Evolutionary conservation across 2,888 invertebrate species (phyloP).

Genomic region (Pseudococcus longispinus): DNA sequence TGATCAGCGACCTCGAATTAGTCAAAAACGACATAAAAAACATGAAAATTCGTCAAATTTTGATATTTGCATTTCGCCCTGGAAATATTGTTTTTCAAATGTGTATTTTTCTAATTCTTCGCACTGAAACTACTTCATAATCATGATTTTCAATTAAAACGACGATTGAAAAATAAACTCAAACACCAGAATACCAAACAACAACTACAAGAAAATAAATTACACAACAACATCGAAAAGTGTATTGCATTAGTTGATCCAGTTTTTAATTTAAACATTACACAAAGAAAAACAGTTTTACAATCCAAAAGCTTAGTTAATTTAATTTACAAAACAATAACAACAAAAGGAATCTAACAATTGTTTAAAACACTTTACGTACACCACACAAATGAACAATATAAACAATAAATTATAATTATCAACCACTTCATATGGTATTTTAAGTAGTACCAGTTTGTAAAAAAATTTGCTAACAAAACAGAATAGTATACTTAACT

Average conservation of each 20-base stretch:
- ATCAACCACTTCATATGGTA: background rate
- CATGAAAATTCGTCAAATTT: too few species aligned
- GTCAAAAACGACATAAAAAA: too few species aligned
- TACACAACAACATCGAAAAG: background rate
- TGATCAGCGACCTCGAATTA: too few species aligned
- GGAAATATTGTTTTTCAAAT: too few species aligned
- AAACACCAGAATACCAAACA: too few species aligned
- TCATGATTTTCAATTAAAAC: too few species aligned
- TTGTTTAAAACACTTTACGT: background rate
- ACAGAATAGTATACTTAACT: background rate
- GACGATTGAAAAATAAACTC: too few species aligned
- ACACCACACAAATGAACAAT: background rate
- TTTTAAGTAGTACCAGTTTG: background rate
- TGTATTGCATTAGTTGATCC: conserved; percentile 13
- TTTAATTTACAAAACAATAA: conserved; percentile 22
- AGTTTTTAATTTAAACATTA: conserved; percentile 21
- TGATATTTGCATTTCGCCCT: too few species aligned
- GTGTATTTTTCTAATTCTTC: too few species aligned
- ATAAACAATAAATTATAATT: conserved; percentile 7
- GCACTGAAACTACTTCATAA: too few species aligned
- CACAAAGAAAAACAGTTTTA: conserved; percentile 4
- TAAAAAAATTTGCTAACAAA: conserved; percentile 38
- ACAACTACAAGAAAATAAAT: too few species aligned
- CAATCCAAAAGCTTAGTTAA: conserved; percentile 13
- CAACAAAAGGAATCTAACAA: conserved; percentile 20